Evolutionary conservation across 2,113 vertebrate genomes (phyloP), one percentile per base, ranked within the genome.

Genomic region (Loxodonta africana): DNA sequence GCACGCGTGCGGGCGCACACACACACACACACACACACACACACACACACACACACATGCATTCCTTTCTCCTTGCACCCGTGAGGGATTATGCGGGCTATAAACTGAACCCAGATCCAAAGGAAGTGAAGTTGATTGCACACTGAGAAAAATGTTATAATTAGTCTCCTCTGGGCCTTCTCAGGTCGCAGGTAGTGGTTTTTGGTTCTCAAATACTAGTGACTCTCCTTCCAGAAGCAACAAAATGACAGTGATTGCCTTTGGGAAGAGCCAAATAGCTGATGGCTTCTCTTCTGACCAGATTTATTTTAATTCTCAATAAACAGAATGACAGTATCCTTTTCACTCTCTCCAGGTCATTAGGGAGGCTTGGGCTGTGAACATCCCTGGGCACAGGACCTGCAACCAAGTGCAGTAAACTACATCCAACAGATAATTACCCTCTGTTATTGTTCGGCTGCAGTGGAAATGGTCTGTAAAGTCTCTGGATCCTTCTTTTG

Each of bases 251-350:
- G 95, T 97, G 97, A 98, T 98, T 97, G 96, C 94, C 97, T 98
- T 88, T 41, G 82, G 95, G 92, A 91, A 97, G 74, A 95, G 96
- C 95, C 82, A 93, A 97, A 94, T 71, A 82, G 85, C 23, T 8
- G 90, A 94, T 95, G 92, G 90, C 83, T 94, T 96, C 95, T 97
- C 88, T 92, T 97, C 96, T 88, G 95, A 88, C 90, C 84, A 92
- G 94, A 97, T 97, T 97, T 98, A 83, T 97, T 97, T 97, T 97
- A 97, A 98, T 98, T 97, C 92, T 97, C 96, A 90, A 88, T 96
- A 97, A 98, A 97, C 92, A 86, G 96, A 96, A 93, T 95, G 94
- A 95, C 97, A 44, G 60, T 74, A 71, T 97, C 92, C 76, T 94
- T 91, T 91, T 86, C 88, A 92, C 62, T 25, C 88, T 95, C 82